Evolutionary conservation across 2,113 vertebrate species (phyloP).

Genomic region (Spilogale gracilis): DNA sequence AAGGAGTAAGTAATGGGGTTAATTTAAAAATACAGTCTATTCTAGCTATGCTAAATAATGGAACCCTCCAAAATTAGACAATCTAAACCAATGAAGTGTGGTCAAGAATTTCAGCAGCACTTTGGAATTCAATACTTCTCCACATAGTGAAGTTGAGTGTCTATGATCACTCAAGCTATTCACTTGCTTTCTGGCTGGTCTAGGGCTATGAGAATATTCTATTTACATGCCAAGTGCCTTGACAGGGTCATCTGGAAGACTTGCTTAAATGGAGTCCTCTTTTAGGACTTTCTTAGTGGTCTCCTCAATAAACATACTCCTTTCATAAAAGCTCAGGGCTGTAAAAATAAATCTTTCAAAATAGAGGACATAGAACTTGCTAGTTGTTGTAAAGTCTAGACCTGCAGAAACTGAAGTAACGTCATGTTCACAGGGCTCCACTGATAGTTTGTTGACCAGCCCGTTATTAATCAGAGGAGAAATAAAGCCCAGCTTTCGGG

Average conservation of each 20-base stretch:
- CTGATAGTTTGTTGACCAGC: background rate
- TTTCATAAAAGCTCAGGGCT: background rate
- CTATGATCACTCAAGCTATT: background rate
- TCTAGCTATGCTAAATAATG: background rate
- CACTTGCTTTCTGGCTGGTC: background rate
- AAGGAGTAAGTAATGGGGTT: background rate
- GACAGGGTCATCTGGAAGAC: background rate
- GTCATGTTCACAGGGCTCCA: background rate
- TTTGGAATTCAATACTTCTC: background rate
- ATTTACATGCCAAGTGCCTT: rapidly evolving
- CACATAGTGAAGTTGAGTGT: background rate
- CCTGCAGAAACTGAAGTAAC: background rate
- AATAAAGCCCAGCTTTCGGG: background rate
- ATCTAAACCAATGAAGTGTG: background rate
- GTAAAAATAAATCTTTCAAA: background rate
- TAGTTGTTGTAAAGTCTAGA: background rate
- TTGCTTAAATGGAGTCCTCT: background rate
- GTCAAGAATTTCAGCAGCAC: background rate
- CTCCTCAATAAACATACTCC: background rate
- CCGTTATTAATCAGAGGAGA: background rate
- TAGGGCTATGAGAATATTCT: background rate
- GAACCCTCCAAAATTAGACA: background rate
- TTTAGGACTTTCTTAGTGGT: background rate
- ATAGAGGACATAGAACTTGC: background rate
- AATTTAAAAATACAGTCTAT: background rate